These are phyloP conservation scores for Scylla paramamosain DNA, from an alignment of 1,140 invertebrate species.

Conservation along the genomic window DNA sequence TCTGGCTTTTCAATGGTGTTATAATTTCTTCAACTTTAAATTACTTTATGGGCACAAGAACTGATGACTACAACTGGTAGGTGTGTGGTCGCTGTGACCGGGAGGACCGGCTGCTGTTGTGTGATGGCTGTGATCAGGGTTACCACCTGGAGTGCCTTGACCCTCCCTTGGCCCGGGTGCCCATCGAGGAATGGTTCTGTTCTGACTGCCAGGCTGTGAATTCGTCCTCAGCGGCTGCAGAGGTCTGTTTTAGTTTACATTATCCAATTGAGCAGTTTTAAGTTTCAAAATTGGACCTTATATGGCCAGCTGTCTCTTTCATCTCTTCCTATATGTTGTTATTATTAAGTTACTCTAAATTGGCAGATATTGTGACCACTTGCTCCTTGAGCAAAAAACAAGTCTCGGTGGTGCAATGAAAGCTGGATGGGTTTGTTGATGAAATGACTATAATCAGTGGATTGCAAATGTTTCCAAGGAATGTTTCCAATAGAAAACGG, in stretches of 20 bases:
- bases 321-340: not conserved
- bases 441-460: too few relatives aligned
- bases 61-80: conserved; percentile 79
- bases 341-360: conserved; percentile 34
- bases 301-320: not conserved
- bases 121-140: conserved; percentile 85
- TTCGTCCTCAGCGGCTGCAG: conserved; percentile 46
- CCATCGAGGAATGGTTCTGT: conserved; percentile 93
- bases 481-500: too few relatives aligned
- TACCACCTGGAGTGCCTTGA: conserved; percentile 83
- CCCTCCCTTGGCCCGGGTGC: conserved; percentile 89
- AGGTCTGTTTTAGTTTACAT: conserved; percentile 37
- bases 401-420: conserved; percentile 2
- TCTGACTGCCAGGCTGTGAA: conserved; percentile 80
- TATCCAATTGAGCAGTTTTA: conserved; percentile 17
- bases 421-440: not conserved
- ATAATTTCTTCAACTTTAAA: too few relatives aligned
- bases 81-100: conserved; percentile 89
- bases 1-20: not conserved
- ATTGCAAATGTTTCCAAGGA: too few relatives aligned
- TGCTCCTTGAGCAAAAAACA: not conserved
- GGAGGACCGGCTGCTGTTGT: conserved; percentile 94
- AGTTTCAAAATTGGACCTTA: conserved; percentile 27
- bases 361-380: not conserved
- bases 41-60: not conserved